phyloP scores from a whole-genome alignment of 2,888 invertebrate species.

The Xestia ashworthii region DNA sequence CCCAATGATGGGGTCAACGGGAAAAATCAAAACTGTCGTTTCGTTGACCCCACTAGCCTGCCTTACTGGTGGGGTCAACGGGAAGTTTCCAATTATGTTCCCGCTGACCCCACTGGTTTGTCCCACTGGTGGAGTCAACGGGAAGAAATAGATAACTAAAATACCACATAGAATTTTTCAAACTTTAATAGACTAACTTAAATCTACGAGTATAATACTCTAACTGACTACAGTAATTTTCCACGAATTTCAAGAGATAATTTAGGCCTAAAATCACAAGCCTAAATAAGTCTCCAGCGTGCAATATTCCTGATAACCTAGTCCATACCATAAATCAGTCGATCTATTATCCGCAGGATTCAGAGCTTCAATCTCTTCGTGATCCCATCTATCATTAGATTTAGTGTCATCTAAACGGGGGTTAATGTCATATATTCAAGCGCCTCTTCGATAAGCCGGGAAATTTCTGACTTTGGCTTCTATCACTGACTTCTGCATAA shows the following conservation, averaged over 20 bases:
- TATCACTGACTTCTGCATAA: neutral
- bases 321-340: conserved; percentile 59
- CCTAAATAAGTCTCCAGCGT: conserved; percentile 3
- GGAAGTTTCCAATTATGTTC: too few relatives aligned
- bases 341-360: conserved; percentile 61
- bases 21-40: too few relatives aligned
- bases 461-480: neutral
- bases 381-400: conserved; percentile 62
- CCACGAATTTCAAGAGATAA: neutral
- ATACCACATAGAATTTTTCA: neutral
- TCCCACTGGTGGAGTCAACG: too few relatives aligned
- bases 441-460: neutral
- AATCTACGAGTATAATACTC: neutral
- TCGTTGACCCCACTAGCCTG: too few relatives aligned
- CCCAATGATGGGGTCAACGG: too few relatives aligned
- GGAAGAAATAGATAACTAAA: neutral
- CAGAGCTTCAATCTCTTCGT: conserved; percentile 59
- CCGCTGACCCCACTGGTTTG: too few relatives aligned
- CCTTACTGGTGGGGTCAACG: too few relatives aligned
- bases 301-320: conserved; percentile 44
- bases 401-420: conserved; percentile 54
- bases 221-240: too few relatives aligned
- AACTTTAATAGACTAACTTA: neutral
- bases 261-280: neutral
- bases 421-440: conserved; percentile 25